Evolutionary conservation across 30 jellyfish, hydroid and myxozoan genomes (phyloP).

Genomic region (Hydractinia symbiolongicarpus): DNA sequence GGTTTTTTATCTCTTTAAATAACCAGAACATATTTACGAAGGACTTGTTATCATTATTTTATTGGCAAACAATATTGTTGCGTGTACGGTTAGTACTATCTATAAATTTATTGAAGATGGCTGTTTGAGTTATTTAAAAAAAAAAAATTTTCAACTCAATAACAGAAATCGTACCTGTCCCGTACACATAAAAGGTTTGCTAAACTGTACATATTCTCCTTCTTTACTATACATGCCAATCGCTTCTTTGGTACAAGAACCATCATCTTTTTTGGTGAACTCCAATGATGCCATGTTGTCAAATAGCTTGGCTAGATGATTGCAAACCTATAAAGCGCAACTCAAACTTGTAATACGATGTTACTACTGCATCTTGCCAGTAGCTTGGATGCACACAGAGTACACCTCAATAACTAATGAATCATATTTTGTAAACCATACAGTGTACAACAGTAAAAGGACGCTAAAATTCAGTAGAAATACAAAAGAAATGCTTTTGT

Average conservation of each 20-base stretch:
- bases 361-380: too few species aligned
- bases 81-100: background rate
- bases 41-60: background rate
- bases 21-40: too few species aligned
- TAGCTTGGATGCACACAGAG: too few species aligned
- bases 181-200: conserved; percentile 73
- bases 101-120: background rate
- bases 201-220: conserved; percentile 70
- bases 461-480: too few species aligned
- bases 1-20: too few species aligned
- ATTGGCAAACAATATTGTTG: background rate
- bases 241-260: conserved; percentile 73
- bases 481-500: too few species aligned
- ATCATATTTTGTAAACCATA: too few species aligned
- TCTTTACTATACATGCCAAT: conserved; percentile 97
- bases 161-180: conserved; percentile 70
- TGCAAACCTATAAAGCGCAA: conserved; percentile 55
- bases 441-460: too few species aligned
- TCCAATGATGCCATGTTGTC: conserved; percentile 85
- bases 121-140: too few species aligned
- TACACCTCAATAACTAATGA: too few species aligned
- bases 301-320: conserved; percentile 88
- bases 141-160: background rate
- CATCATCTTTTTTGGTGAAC: conserved; percentile 58
- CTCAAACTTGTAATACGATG: background rate